These are phyloP conservation scores for Panagrolaimus sp. DNA, from an alignment of 1,140 invertebrate genomes.

Conservation along the genomic window DNA sequence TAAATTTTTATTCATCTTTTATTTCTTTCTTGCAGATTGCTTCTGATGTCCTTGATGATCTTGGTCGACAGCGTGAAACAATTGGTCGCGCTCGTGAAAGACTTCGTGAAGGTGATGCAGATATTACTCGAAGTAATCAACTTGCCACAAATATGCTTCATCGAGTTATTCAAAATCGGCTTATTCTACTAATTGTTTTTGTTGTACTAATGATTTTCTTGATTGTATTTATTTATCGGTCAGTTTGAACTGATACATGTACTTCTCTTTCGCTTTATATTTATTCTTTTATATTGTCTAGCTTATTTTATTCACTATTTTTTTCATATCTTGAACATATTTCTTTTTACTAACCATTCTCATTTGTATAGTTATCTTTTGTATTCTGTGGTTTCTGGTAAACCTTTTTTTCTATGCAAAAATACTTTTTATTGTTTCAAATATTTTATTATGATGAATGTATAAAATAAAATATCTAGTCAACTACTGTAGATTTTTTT, in stretches of 20 bases:
- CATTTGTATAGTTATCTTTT: too few species aligned
- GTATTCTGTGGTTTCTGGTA: too few species aligned
- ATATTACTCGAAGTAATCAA: conserved; percentile 33
- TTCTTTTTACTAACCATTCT: too few species aligned
- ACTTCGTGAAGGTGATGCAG: conserved; percentile 42
- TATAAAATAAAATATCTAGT: too few species aligned
- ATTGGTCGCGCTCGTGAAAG: conserved; percentile 35
- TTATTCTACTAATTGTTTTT: conserved; percentile 36
- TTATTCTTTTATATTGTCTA: background rate
- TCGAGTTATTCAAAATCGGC: conserved; percentile 44
- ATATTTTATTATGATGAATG: too few species aligned
- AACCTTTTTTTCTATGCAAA: too few species aligned
- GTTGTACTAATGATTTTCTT: conserved; percentile 40
- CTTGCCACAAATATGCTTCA: conserved; percentile 40
- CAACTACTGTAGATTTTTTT: too few species aligned
- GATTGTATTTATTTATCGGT: conserved; percentile 33
- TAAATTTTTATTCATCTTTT: too few species aligned
- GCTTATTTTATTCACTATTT: too few species aligned
- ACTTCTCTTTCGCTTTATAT: background rate
- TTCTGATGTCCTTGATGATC: conserved; percentile 31
- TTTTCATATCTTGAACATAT: too few species aligned
- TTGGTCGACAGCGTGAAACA: conserved; percentile 41
- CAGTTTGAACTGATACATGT: conserved; percentile 19
- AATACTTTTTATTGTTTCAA: too few species aligned
- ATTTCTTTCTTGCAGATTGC: conserved; percentile 19